These are phyloP conservation scores for Drosophila greeni DNA, from an alignment of 2,888 invertebrate genomes.

Conservation along the genomic window DNA sequence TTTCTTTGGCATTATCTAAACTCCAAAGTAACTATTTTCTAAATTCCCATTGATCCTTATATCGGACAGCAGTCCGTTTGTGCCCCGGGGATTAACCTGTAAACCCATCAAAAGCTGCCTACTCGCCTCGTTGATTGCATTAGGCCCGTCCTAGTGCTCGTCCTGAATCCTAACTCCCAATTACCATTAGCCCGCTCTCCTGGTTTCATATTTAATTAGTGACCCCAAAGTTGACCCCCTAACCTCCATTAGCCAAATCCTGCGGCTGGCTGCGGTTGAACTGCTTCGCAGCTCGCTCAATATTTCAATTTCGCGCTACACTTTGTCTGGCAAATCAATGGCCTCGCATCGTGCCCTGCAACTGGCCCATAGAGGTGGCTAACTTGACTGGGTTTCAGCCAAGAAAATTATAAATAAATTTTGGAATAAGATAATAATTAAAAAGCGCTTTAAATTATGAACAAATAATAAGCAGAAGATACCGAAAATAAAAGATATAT, in stretches of 20 bases:
- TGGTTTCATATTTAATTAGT: conserved; percentile 48
- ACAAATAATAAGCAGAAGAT: too few species aligned
- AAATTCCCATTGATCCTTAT: background rate
- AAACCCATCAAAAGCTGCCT: conserved; percentile 1
- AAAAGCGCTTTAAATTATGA: too few species aligned
- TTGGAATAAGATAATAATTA: background rate
- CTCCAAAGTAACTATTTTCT: background rate
- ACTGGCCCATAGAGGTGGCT: conserved; percentile 16
- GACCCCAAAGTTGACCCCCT: conserved; percentile 17
- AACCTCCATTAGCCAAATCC: conserved; percentile 27
- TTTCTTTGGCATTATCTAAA: too few species aligned
- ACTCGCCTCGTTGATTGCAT: conserved; percentile 27
- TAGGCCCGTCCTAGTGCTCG: conserved; percentile 4
- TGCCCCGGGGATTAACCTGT: background rate
- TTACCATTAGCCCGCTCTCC: conserved; percentile 6
- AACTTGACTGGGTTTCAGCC: background rate
- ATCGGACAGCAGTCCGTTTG: background rate
- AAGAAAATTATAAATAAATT: background rate
- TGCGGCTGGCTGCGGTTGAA: conserved; percentile 31
- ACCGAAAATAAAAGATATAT: too few species aligned
- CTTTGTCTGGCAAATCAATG: conserved; percentile 67
- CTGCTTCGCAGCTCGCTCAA: conserved; percentile 59
- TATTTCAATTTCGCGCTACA: conserved; percentile 67
- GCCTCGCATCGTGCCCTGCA: conserved; percentile 30
- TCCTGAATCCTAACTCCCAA: background rate